Base-by-base conservation (phyloP, 2,888 invertebrate genomes). In the Ochlodes sylvanus region DNA sequence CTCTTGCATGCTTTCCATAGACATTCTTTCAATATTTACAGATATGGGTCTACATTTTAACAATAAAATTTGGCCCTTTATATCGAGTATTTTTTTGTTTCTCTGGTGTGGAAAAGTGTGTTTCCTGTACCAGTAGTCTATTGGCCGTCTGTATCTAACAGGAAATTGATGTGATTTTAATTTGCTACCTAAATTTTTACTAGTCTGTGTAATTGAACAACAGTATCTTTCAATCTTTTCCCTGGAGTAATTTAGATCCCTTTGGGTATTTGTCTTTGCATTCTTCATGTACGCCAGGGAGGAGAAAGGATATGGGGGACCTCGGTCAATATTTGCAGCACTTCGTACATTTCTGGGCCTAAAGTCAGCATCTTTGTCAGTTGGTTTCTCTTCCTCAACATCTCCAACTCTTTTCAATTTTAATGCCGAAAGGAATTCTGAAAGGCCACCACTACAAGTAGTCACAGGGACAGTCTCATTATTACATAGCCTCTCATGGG, bases 41-140 rank as follows among this genome's bases (percentile, higher is more conserved):
- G 88, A 82, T 44, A 94, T 78, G 0, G 93, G 92, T 78, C 86
- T 91, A 78, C 94, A 94, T 67, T 94, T 89, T 41, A 94, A 79
- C 65, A 92, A 85, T 64, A 94, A 80, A 69, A 95, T 77, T 77
- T 95, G 95, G 52, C 84, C 88, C 64, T 88, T 88, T 60, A 93
- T 67, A 78, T 89, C 90, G 14, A 94, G 83, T 73, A 92, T 77
- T 76, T 82, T 80, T 76, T 92, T 93, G 19, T 89, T 85, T 70
- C 92, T 83, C 73, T 93, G 93, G 68, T 86, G 71, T 2, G 92
- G 90, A 73, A 93, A 93, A 34, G 83, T 75, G 73, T 93, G 84
- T 65, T 80, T 87, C 56, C 94, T 81, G 41, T 86, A 80, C 93
- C 93, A 93, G 74, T 93, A 91, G 73, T 90, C 90, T 68, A 93